Base-by-base conservation (phyloP, 2,113 vertebrate genomes). In the Thamnophis sirtalis region DNA sequence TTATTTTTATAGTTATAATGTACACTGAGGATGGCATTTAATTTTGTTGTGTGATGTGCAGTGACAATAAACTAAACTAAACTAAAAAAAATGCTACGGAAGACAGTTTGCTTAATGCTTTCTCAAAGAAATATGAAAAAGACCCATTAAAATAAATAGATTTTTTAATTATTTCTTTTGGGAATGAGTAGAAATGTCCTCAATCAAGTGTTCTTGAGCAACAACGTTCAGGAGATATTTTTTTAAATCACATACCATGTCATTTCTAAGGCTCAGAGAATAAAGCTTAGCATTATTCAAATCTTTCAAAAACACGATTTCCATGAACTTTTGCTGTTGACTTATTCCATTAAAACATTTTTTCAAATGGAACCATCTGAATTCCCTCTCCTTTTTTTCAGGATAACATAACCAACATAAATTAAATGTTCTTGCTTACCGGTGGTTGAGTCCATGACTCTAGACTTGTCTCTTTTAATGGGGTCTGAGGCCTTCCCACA, bases 401-500 rank as follows among this genome's bases (percentile, higher is more conserved):
- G 53, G 43, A 58, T 3, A 86, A 58, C 55, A 54, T 38, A 60
- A 38, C 7, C 10, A 54, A 86, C 73, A 84, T 17, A 84, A 11
- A 43, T 92, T 22, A 86, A 93, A 92, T 55, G 73, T 3, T 50
- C 43, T 91, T 91, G 84, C 94, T 92, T 97, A 97, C 97, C 97
- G 96, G 96, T 88, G 97, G 97, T 92, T 97, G 96, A 94, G 95
- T 97, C 97, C 97, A 97, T 15, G 96, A 94, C 73, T 97, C 97
- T 94, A 97, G 63, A 43, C 93, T 17, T 51, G 97, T 92, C 93
- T 97, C 97, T 91, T 97, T 97, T 91, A 97, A 84, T 92, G 97
- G 96, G 84, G 96, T 96, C 89, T 97, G 96, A 58, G 96, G 95
- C 56, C 96, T 96, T 91, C 96, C 97, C 56, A 89, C 33, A 85